These are phyloP conservation scores for Lepidocyrtinus sp. DNA, from an alignment of 2,888 invertebrate species.

Conservation along the genomic window DNA sequence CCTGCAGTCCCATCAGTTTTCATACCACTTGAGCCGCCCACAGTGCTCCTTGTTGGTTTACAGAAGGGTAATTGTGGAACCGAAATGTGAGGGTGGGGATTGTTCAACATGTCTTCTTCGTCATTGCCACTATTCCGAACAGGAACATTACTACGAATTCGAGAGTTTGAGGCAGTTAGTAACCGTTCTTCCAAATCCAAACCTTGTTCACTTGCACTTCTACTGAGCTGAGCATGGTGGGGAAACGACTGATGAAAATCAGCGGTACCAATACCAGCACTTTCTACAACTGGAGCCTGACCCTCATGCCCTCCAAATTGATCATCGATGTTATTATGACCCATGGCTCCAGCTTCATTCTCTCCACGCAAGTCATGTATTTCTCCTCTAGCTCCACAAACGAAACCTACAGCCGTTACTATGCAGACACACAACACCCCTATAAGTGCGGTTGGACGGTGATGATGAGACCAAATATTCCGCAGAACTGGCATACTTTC, in stretches of 20 bases:
- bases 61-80: slow-evolving; percentile 57
- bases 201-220: background rate
- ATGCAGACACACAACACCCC: slow-evolving; percentile 36
- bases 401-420: slow-evolving; percentile 32
- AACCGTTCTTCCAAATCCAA: slow-evolving; percentile 9
- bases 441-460: background rate
- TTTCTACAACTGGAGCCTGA: background rate
- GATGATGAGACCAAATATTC: background rate
- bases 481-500: slow-evolving; percentile 29
- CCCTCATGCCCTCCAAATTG: background rate
- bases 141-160: background rate
- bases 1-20: slow-evolving; percentile 20
- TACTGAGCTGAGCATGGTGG: background rate
- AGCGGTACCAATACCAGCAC: background rate
- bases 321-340: slow-evolving; percentile 18
- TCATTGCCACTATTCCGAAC: background rate
- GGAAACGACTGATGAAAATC: slow-evolving; percentile 27
- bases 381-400: background rate
- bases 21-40: slow-evolving; percentile 18
- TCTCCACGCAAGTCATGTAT: background rate
- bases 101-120: slow-evolving; percentile 16
- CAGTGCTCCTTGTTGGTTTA: slow-evolving; percentile 51
- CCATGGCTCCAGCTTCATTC: slow-evolving; percentile 20
- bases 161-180: background rate
- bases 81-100: slow-evolving; percentile 49